These are phyloP conservation scores for Cantharis lateralis DNA, from an alignment of 2,888 invertebrate genomes.

Conservation along the genomic window DNA sequence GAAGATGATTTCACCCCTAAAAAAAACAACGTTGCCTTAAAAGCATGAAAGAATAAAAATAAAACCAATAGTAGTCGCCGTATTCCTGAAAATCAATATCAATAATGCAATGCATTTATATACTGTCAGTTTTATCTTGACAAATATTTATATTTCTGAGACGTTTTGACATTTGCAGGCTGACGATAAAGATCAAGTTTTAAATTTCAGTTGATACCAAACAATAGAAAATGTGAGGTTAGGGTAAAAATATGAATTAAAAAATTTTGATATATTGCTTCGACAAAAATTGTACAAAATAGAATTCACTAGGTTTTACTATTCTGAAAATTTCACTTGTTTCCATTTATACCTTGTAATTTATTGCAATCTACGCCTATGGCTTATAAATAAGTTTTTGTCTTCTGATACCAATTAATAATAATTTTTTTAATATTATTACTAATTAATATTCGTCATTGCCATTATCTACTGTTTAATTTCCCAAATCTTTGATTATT, in stretches of 20 bases:
- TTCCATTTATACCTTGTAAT: too few relatives aligned
- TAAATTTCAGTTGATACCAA: neutral
- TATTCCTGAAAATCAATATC: neutral
- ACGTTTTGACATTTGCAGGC: neutral
- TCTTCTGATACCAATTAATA: too few relatives aligned
- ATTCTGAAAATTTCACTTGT: too few relatives aligned
- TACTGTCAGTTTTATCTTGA: neutral
- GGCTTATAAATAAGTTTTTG: too few relatives aligned
- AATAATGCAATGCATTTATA: neutral
- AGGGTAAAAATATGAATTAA: neutral
- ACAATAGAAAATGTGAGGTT: neutral
- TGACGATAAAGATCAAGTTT: neutral
- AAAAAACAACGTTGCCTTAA: neutral
- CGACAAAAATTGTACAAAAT: neutral
- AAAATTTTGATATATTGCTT: neutral
- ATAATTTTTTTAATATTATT: too few relatives aligned
- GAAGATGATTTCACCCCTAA: neutral
- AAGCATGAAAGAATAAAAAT: neutral
- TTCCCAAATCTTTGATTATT: too few relatives aligned
- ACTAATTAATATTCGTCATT: too few relatives aligned
- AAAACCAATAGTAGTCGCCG: neutral
- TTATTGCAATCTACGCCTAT: too few relatives aligned
- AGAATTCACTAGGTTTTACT: too few relatives aligned
- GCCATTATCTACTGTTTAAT: too few relatives aligned
- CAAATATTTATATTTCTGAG: neutral